Evolutionary conservation across 2,797 vertebrate genomes (phyloP).

Genomic region (Nothura maculosa): DNA sequence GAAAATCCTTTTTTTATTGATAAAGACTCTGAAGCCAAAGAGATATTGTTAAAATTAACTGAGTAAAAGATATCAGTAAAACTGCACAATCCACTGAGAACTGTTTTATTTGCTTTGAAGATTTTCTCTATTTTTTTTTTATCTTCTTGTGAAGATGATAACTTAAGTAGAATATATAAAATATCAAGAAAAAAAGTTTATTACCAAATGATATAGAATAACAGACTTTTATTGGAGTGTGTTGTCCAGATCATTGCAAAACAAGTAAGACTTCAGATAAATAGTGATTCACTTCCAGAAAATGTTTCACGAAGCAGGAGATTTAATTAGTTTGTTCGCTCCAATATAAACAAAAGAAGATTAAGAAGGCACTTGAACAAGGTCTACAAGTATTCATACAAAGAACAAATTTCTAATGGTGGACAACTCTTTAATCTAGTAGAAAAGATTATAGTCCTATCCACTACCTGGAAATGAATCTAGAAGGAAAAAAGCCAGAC

Average conservation of each 20-base stretch:
- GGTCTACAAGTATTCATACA: background rate
- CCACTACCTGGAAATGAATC: background rate
- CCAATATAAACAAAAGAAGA: background rate
- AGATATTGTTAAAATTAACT: background rate
- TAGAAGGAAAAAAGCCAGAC: background rate
- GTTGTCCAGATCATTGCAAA: background rate
- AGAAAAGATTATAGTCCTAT: background rate
- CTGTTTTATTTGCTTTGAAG: background rate
- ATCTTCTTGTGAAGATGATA: background rate
- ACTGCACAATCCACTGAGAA: background rate
- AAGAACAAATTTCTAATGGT: background rate
- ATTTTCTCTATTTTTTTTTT: background rate
- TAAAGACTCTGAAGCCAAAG: accelerated
- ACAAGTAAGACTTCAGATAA: background rate
- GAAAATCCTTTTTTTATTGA: accelerated
- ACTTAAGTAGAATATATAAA: background rate
- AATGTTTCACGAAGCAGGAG: background rate
- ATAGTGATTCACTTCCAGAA: background rate
- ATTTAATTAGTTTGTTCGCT: background rate
- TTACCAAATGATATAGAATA: background rate
- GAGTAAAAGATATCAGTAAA: background rate
- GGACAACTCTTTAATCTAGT: background rate
- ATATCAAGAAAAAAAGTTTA: background rate
- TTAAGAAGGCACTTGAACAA: background rate
- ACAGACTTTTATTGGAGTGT: background rate